Evolutionary conservation across 1,140 invertebrate genomes (phyloP).

Genomic region (Antheraea mylitta): DNA sequence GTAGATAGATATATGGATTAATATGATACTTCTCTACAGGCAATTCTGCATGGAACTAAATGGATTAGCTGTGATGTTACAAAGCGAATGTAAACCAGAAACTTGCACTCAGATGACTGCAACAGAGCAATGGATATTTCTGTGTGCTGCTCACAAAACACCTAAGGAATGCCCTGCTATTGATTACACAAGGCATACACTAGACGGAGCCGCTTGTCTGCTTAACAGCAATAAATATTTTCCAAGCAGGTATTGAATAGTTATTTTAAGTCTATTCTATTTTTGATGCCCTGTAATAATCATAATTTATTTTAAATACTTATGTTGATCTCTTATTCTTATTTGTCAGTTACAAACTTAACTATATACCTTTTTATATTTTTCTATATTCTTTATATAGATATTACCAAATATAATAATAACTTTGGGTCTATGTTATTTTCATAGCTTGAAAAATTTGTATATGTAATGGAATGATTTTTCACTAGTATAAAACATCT

Average conservation of each 20-base stretch:
- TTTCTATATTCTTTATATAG: too few species aligned
- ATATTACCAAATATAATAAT: too few species aligned
- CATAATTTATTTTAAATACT: too few species aligned
- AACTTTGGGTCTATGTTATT: too few species aligned
- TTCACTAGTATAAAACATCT: too few species aligned
- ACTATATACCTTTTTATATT: too few species aligned
- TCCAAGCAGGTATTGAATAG: constrained; percentile 92
- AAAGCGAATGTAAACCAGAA: constrained; percentile 97
- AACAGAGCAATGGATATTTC: constrained; percentile 99
- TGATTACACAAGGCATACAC: constrained; percentile 99
- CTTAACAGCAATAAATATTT: constrained; percentile 99
- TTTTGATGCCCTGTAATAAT: too few species aligned
- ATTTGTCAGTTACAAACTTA: too few species aligned
- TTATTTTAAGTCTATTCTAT: too few species aligned
- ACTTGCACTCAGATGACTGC: constrained; percentile 99
- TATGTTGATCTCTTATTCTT: too few species aligned
- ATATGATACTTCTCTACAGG: constrained; percentile 75
- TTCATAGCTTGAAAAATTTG: too few species aligned
- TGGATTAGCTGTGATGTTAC: constrained; percentile 95
- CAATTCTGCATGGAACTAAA: constrained; percentile 99
- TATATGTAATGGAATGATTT: too few species aligned
- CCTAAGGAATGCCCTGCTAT: constrained; percentile 99
- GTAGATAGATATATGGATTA: not conserved
- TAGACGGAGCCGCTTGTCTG: constrained; percentile 98
- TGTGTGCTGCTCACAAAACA: constrained; percentile 99